These are phyloP conservation scores for Magallana angulata DNA, from an alignment of 1,140 invertebrate genomes.

Conservation along the genomic window DNA sequence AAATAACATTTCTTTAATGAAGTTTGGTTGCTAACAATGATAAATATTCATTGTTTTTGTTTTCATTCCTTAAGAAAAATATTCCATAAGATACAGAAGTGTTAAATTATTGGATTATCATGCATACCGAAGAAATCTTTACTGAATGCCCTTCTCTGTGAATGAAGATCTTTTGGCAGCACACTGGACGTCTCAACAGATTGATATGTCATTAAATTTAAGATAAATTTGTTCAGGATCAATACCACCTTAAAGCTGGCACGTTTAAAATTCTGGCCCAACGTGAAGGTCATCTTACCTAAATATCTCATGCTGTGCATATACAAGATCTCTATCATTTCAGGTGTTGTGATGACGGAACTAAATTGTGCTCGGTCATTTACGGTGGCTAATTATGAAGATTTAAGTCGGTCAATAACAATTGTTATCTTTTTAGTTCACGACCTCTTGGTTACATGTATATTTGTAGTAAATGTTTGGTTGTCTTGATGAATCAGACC, in stretches of 20 bases:
- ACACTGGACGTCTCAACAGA: not conserved
- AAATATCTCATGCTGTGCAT: slow-evolving; percentile 25
- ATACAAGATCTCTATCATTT: not conserved
- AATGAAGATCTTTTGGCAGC: slow-evolving; percentile 33
- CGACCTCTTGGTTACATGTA: not conserved
- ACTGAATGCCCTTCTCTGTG: not conserved
- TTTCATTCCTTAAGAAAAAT: too few relatives aligned
- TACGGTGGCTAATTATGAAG: not conserved
- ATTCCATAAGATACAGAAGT: too few relatives aligned
- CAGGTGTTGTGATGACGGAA: not conserved
- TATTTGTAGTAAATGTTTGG: not conserved
- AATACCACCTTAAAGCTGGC: slow-evolving; percentile 32
- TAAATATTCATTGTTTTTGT: too few relatives aligned
- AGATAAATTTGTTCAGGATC: slow-evolving; percentile 36
- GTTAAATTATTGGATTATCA: too few relatives aligned
- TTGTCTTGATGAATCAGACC: too few relatives aligned
- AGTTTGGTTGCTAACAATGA: too few relatives aligned
- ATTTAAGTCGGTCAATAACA: not conserved
- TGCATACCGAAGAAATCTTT: not conserved
- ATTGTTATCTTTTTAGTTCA: not conserved
- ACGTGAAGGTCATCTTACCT: slow-evolving; percentile 15
- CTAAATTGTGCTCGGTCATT: slow-evolving; percentile 7
- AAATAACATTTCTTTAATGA: too few relatives aligned
- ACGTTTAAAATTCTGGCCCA: slow-evolving; percentile 33
- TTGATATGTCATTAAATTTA: slow-evolving; percentile 31